A percentile compares a stretch with the other conserved stretches of the same genome.
Evolutionary conservation across 2,888 invertebrate genomes (phyloP).

Genomic region (Notodonta dromedarius): DNA sequence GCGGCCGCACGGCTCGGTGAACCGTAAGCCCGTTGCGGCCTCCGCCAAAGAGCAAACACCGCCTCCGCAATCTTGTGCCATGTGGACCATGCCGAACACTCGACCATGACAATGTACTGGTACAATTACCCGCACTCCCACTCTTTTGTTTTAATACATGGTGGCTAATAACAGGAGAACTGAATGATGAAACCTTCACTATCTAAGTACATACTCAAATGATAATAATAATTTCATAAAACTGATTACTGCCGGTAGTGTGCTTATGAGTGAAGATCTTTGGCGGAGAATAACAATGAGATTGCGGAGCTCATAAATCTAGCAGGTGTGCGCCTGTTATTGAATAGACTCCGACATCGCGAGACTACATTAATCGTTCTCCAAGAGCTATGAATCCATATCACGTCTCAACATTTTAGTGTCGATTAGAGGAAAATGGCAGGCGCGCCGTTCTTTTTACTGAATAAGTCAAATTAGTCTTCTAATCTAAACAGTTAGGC

Average conservation of each 20-base stretch:
- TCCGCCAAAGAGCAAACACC: constrained; percentile 82
- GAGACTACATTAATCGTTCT: constrained; percentile 67
- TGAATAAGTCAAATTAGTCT: no score
- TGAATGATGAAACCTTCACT: no score
- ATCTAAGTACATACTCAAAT: neutral
- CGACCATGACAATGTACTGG: constrained; percentile 76
- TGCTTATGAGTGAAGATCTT: constrained; percentile 61
- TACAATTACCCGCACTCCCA: constrained; percentile 68
- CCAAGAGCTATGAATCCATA: constrained; percentile 56
- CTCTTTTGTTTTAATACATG: no score
- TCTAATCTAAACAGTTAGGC: no score
- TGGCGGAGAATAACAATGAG: constrained; percentile 75
- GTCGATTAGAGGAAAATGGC: constrained; percentile 10
- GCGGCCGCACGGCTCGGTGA: constrained; percentile 79
- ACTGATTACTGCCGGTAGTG: constrained; percentile 29
- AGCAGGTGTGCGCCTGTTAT: constrained; percentile 71
- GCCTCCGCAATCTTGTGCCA: constrained; percentile 83
- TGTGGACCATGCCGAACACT: constrained; percentile 78
- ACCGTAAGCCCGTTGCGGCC: constrained; percentile 79
- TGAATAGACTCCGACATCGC: constrained; percentile 66
- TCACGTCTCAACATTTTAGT: constrained; percentile 10
- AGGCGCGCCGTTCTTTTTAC: no score
- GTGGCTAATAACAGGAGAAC: no score
- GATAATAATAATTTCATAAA: constrained; percentile 7
- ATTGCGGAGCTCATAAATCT: constrained; percentile 73